Conservation (phyloP, 2,113 vertebrate genomes). For the Clinocottus analis region DNA sequence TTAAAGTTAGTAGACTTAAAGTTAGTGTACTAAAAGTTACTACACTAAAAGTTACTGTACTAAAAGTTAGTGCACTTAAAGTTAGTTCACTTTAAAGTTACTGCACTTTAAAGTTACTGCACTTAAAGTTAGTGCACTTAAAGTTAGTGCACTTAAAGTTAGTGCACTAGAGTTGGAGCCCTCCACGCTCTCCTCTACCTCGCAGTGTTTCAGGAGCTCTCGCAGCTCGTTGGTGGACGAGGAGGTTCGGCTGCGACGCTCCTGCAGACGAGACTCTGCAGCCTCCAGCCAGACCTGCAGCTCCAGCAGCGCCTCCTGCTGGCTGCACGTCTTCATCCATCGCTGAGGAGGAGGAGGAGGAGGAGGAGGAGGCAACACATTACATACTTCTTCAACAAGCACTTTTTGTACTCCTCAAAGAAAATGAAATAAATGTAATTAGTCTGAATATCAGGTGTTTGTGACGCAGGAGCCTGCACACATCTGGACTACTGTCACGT, state of each 20-base stretch:
- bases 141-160: neutral
- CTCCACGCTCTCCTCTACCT: constrained; percentile 81
- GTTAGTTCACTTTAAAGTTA: no score
- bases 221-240: constrained; percentile 65
- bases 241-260: constrained; percentile 34
- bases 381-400: neutral
- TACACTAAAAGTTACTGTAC: no score
- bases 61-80: no score
- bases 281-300: constrained; percentile 83
- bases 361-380: neutral
- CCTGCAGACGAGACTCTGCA: constrained; percentile 73
- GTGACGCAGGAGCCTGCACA: neutral
- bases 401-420: neutral
- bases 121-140: neutral
- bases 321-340: constrained; percentile 87
- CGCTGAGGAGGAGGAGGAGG: constrained; percentile 76
- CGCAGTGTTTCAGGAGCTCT: constrained; percentile 82
- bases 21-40: no score
- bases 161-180: no score
- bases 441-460: neutral
- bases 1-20: no score
- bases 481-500: neutral
- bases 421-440: neutral
- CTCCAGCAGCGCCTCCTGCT: constrained; percentile 86
- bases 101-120: neutral